phyloP scores from a whole-genome alignment of 2,113 vertebrate genomes.

The Oreochromis aureus region DNA sequence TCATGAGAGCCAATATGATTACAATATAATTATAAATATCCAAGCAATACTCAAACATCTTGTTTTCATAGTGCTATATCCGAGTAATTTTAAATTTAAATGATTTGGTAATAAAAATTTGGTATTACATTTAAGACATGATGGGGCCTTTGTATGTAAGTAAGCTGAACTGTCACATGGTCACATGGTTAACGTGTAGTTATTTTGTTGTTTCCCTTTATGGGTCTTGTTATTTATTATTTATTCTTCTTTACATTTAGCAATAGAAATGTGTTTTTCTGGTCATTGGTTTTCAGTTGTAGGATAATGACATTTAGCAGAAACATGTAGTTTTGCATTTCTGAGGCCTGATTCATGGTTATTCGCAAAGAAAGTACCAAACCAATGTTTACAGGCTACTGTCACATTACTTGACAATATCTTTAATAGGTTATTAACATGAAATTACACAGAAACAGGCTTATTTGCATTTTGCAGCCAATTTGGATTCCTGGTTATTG shows the following conservation, averaged over 20 bases:
- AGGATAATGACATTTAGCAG: neutral
- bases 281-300: neutral
- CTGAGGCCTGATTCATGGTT: neutral
- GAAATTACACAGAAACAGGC: neutral
- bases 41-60: neutral
- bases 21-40: neutral
- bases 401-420: neutral
- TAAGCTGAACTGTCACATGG: neutral
- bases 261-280: neutral
- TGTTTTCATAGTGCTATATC: neutral
- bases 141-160: neutral
- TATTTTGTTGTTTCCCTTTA: neutral
- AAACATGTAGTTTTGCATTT: neutral
- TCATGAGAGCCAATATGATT: neutral
- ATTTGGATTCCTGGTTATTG: neutral
- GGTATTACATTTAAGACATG: neutral
- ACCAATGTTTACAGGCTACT: neutral
- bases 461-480: neutral
- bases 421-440: neutral
- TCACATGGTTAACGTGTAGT: neutral
- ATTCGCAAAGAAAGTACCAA: neutral
- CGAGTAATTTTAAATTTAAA: neutral
- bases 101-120: neutral
- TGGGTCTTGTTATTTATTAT: neutral
- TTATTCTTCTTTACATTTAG: neutral